A percentile compares a stretch with the other conserved stretches of the same genome.
These are phyloP conservation scores for Chionomys nivalis DNA, from an alignment of 2,113 vertebrate genomes.

Conservation along the genomic window DNA sequence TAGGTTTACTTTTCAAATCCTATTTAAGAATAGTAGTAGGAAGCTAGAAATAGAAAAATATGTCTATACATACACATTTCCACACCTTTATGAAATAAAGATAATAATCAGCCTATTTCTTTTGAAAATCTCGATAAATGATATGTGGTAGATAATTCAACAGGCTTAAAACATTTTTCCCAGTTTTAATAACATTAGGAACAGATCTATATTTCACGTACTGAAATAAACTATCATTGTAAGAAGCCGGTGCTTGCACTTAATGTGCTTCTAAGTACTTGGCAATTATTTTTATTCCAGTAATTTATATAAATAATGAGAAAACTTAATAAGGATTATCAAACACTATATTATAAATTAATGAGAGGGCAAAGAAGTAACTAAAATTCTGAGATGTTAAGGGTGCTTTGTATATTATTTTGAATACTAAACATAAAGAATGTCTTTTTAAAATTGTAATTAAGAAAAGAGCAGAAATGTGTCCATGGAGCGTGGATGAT, in stretches of 20 bases:
- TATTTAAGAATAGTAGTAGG: neutral
- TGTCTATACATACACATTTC: neutral
- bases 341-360: conserved; percentile 62
- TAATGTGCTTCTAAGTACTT: conserved; percentile 69
- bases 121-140: conserved; percentile 32
- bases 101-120: neutral
- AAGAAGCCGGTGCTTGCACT: conserved; percentile 33
- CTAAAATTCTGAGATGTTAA: conserved; percentile 54
- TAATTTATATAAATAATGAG: conserved; percentile 72
- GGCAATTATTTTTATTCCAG: conserved; percentile 68
- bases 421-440: conserved; percentile 60
- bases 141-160: neutral
- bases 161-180: neutral
- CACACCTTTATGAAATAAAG: conserved; percentile 26
- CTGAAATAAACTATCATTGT: conserved; percentile 54
- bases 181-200: conserved; percentile 60
- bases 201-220: conserved; percentile 34
- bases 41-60: neutral
- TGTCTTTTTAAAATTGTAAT: conserved; percentile 55
- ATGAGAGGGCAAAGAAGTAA: conserved; percentile 53
- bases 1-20: neutral
- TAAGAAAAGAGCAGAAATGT: conserved; percentile 63
- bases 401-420: conserved; percentile 48
- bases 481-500: neutral
- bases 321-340: conserved; percentile 56